These are phyloP conservation scores for Eristalinus sepulchralis DNA, from an alignment of 2,888 invertebrate genomes.

Conservation along the genomic window DNA sequence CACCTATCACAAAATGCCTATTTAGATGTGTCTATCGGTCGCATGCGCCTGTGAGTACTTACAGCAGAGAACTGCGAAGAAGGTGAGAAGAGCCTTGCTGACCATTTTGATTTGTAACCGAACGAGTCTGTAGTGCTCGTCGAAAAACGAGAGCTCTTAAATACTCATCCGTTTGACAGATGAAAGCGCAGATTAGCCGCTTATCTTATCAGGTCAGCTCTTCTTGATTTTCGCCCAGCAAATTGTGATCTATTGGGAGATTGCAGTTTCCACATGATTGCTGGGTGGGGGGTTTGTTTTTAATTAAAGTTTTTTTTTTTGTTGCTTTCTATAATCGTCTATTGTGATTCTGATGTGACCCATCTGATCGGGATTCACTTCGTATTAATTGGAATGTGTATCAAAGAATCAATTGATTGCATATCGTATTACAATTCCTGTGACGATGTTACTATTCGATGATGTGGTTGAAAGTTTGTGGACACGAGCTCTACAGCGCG, in stretches of 20 bases:
- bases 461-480: neutral
- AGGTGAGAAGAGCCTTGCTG: conserved; percentile 23
- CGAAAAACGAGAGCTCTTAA: neutral
- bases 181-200: neutral
- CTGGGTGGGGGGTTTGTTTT: neutral
- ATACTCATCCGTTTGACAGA: neutral
- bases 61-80: conserved; percentile 40
- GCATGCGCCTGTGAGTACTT: neutral
- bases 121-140: neutral
- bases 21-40: neutral
- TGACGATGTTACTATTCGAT: neutral
- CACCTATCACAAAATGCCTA: conserved; percentile 21
- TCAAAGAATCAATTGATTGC: neutral
- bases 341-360: neutral
- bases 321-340: neutral
- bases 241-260: neutral
- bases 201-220: conserved; percentile 3
- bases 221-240: conserved; percentile 3
- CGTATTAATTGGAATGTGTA: neutral
- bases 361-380: neutral
- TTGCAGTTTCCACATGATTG: neutral
- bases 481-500: neutral
- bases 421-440: neutral
- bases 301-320: neutral
- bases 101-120: conserved; percentile 3